Conservation (phyloP, 2,113 vertebrate genomes). For the Microcebus lehilahytsara region DNA sequence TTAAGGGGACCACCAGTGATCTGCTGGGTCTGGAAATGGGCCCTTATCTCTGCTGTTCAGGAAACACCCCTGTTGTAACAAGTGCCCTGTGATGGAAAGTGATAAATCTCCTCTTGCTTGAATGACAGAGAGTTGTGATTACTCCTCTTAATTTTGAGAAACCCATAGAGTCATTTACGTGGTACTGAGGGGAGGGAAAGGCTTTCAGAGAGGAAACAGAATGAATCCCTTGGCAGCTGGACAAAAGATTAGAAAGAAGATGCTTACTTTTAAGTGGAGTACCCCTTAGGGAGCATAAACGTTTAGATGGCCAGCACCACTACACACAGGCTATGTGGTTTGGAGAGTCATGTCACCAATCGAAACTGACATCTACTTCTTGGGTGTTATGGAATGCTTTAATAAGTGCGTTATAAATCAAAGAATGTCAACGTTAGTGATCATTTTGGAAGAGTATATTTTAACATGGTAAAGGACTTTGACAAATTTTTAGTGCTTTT, state of each 20-base stretch:
- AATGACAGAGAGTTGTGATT: background rate
- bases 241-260: background rate
- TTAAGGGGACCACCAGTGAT: background rate
- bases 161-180: background rate
- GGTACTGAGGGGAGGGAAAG: background rate
- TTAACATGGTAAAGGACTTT: background rate
- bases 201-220: background rate
- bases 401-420: background rate
- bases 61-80: background rate
- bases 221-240: background rate
- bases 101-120: background rate
- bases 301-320: background rate
- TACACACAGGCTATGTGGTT: background rate
- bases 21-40: background rate
- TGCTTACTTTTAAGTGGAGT: background rate
- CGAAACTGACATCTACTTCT: background rate
- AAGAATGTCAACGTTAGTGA: background rate
- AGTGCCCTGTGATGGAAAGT: background rate
- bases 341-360: background rate
- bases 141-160: constrained; percentile 33
- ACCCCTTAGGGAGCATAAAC: background rate
- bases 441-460: constrained; percentile 9
- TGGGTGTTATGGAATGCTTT: background rate
- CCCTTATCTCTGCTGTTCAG: background rate
- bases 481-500: background rate